A percentile compares a stretch with the other conserved stretches of the same genome.
Evolutionary conservation across 30 jellyfish, hydroid and myxozoan genomes (phyloP).

Genomic region (Rhopilema esculentum): DNA sequence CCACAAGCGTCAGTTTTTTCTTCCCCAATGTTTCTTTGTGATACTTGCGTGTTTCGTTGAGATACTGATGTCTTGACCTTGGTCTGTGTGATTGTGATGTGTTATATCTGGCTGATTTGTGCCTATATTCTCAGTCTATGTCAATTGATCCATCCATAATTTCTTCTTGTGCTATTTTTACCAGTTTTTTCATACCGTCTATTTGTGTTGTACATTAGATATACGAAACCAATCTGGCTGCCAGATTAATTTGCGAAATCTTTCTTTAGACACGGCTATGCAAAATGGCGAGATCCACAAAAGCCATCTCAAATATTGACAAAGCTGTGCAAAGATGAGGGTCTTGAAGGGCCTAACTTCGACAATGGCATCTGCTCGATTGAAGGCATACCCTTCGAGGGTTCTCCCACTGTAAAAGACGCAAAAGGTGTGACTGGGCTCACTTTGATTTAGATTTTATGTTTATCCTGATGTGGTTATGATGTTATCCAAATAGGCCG

Average conservation of each 20-base stretch:
- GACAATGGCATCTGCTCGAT: slow-evolving; percentile 73
- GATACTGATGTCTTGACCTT: too few species aligned
- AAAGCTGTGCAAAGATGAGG: slow-evolving; percentile 89
- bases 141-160: too few species aligned
- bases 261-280: slow-evolving; percentile 82
- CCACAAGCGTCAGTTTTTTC: too few species aligned
- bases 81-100: too few species aligned
- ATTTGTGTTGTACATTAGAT: too few species aligned
- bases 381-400: slow-evolving; percentile 62
- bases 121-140: too few species aligned
- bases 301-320: slow-evolving; percentile 91
- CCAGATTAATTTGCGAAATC: not conserved
- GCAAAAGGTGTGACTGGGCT: slow-evolving; percentile 70
- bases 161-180: too few species aligned
- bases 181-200: too few species aligned
- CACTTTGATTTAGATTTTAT: not conserved
- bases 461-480: not conserved
- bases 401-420: slow-evolving; percentile 67
- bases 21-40: too few species aligned
- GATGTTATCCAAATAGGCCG: not conserved
- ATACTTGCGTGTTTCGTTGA: too few species aligned
- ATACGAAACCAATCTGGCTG: too few species aligned
- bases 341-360: slow-evolving; percentile 85
- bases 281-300: slow-evolving; percentile 98
- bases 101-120: too few species aligned